Evolutionary conservation across 2,797 vertebrate species (phyloP).

Genomic region (Iguana delicatissima): DNA sequence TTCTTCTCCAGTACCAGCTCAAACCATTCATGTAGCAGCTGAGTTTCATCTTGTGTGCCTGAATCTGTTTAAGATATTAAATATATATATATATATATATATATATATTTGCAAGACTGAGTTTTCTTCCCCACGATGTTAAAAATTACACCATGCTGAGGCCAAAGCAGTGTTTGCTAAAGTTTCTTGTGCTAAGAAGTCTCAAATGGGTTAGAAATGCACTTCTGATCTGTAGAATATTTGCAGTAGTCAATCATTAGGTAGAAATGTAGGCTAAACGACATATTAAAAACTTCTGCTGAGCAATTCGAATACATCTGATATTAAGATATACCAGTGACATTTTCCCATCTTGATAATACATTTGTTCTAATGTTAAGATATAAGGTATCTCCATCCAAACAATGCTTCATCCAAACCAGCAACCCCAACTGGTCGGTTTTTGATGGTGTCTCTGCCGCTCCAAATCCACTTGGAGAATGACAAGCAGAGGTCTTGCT

Average conservation of each 20-base stretch:
- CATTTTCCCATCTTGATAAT: not conserved
- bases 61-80: slow-evolving; percentile 81
- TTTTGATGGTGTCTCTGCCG: no score
- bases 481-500: not conserved
- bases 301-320: not conserved
- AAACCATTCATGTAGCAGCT: slow-evolving; percentile 93
- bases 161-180: not conserved
- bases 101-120: slow-evolving; percentile 64
- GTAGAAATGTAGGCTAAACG: not conserved
- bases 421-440: not conserved
- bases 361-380: not conserved
- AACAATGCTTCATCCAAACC: no score
- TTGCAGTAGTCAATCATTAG: not conserved
- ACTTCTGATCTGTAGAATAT: not conserved
- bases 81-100: slow-evolving; percentile 61
- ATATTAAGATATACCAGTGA: not conserved
- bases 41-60: slow-evolving; percentile 84
- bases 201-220: slow-evolving; percentile 38
- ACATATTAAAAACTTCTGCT: slow-evolving; percentile 3
- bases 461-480: no score
- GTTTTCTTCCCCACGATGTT: slow-evolving; percentile 55
- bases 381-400: not conserved
- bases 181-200: not conserved
- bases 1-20: slow-evolving; percentile 96
- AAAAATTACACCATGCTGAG: slow-evolving; percentile 42